Evolutionary conservation across 2,797 vertebrate genomes (phyloP).

Genomic region (Spondyliosoma cantharus): DNA sequence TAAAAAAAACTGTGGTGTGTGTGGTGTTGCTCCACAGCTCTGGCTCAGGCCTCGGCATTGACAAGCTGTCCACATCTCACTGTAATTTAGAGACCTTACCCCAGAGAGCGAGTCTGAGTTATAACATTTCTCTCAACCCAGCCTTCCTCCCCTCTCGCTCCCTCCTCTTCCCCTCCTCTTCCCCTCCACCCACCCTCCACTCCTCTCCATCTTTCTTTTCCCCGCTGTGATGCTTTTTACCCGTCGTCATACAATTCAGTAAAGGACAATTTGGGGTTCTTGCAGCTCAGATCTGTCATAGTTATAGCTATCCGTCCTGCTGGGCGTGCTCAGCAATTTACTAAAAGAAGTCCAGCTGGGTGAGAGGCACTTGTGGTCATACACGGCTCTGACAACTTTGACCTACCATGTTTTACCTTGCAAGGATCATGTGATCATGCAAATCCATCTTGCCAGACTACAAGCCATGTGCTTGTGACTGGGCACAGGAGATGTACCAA

Average conservation of each 20-base stretch:
- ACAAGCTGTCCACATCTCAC: conserved; percentile 84
- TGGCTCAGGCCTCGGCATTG: conserved; percentile 77
- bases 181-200: conserved; percentile 14
- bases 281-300: background rate
- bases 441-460: too few relatives aligned
- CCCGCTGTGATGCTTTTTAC: conserved; percentile 52
- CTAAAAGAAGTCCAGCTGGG: background rate
- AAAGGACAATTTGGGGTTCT: conserved; percentile 10
- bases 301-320: background rate
- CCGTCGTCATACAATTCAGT: conserved; percentile 4
- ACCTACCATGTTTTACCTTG: background rate
- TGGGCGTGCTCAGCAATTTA: background rate
- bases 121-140: conserved; percentile 72
- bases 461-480: too few relatives aligned
- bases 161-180: conserved; percentile 29
- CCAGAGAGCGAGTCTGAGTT: conserved; percentile 77
- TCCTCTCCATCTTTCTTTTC: conserved; percentile 46
- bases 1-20: conserved; percentile 56
- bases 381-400: too few relatives aligned
- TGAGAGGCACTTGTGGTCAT: background rate
- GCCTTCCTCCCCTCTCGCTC: conserved; percentile 28
- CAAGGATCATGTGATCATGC: too few relatives aligned
- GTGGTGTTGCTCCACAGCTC: conserved; percentile 63
- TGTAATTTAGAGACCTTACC: conserved; percentile 83
- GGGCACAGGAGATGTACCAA: too few relatives aligned